Evolutionary conservation across 2,113 vertebrate genomes (phyloP), one percentile per base, ranked within the genome.

Genomic region (Hipposideros armiger): DNA sequence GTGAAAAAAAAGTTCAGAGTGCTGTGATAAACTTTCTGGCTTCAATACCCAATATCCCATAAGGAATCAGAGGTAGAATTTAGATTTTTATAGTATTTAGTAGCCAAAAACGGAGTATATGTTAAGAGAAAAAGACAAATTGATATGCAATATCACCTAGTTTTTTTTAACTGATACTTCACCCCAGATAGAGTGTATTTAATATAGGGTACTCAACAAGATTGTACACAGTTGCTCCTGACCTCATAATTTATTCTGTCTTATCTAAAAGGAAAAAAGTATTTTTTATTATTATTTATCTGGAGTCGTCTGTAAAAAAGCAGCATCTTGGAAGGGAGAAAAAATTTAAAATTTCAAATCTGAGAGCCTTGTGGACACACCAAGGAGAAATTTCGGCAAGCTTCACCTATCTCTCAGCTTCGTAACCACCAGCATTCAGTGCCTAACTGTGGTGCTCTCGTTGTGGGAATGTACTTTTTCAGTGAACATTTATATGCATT

Each of bases 231-330:
- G 69, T 78, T 97, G 80, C 28, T 95, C 80, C 70, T 78, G 73
- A 90, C 86, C 67, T 97, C 91, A 97, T 97, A 77, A 0, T 95
- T 87, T 70, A 73, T 86, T 88, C 77, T 94, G 40, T 56, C 84
- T 93, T 91, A n/a, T 91, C 86, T 0, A 83, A 69, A 92, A 88
- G 87, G 52, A 20, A 76, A 54, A 93, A 36, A 89, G 40, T 19
- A 62, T 62, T 40, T 83, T 56, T 56, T 56, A 16, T 58, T 56
- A 47, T 19, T 20, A 10, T 92, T 69, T 69, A 72, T 82, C 72
- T 90, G 58, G 62, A 88, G 24, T 94, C 42, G 60, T 83, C 73
- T 64, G 4, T 62, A 62, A 42, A 77, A 30, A 24, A 70, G 52
- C 14, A 66, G 56, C 64, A 32, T 36, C 16, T 36, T 54, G 20